phyloP scores from a whole-genome alignment of 2,113 vertebrate genomes.

The Limanda limanda region DNA sequence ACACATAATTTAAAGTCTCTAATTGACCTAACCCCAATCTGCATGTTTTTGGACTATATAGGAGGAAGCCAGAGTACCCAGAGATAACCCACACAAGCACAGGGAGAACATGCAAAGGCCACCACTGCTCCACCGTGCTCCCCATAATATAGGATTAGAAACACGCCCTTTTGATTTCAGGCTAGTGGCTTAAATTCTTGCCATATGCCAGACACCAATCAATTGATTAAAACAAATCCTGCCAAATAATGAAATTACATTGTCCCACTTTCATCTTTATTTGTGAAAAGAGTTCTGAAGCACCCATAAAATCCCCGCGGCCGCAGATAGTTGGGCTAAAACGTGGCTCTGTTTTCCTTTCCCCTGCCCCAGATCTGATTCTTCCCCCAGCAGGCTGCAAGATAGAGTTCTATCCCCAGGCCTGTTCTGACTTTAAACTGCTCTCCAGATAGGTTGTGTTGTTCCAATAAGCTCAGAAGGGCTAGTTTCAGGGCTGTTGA shows the following conservation, averaged over 20 bases:
- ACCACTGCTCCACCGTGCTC: too few relatives aligned
- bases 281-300: slow-evolving; percentile 49
- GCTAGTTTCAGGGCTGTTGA: slow-evolving; percentile 66
- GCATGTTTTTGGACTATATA: too few relatives aligned
- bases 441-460: slow-evolving; percentile 62
- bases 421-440: slow-evolving; percentile 73
- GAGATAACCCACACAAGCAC: too few relatives aligned
- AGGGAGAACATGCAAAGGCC: too few relatives aligned
- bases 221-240: slow-evolving; percentile 37
- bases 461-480: slow-evolving; percentile 59
- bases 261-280: slow-evolving; percentile 58
- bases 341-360: slow-evolving; percentile 62
- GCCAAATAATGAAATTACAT: slow-evolving; percentile 34
- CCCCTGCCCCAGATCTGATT: slow-evolving; percentile 74
- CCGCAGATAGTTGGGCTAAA: slow-evolving; percentile 55
- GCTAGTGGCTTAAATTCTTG: slow-evolving; percentile 2
- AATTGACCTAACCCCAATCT: too few relatives aligned
- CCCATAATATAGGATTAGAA: neutral
- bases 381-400: slow-evolving; percentile 63
- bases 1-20: too few relatives aligned
- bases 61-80: too few relatives aligned
- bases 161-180: slow-evolving; percentile 10
- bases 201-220: slow-evolving; percentile 38
- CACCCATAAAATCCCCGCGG: slow-evolving; percentile 46
- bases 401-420: slow-evolving; percentile 72